Conservation (phyloP, 2,797 vertebrate genomes). For the Chromobotia macracanthus region DNA sequence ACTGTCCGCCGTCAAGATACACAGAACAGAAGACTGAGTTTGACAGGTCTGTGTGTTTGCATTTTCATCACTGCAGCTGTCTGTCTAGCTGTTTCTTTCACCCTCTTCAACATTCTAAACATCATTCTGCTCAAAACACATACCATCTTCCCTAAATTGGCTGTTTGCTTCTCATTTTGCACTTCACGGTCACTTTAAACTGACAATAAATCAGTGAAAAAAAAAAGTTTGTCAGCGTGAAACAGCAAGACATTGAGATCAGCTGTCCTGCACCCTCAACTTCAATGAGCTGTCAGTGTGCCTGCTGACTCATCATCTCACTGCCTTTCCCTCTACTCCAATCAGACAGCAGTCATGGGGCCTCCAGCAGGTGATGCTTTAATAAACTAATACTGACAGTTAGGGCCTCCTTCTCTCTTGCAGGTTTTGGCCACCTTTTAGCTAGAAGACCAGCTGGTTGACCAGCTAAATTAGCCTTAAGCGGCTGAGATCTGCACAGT, state of each 20-base stretch:
- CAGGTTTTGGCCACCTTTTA: neutral
- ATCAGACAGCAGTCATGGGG: constrained; percentile 4
- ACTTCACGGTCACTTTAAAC: constrained; percentile 59
- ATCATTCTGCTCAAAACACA: constrained; percentile 44
- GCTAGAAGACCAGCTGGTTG: no score
- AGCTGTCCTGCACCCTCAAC: constrained; percentile 3
- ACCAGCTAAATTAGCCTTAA: no score
- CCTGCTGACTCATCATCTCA: constrained; percentile 54
- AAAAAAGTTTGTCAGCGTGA: constrained; percentile 54
- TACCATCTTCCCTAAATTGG: constrained; percentile 58
- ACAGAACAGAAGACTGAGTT: neutral
- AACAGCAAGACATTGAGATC: constrained; percentile 49
- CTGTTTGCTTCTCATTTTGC: constrained; percentile 66
- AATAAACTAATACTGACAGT: constrained; percentile 4
- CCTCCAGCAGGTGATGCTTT: constrained; percentile 6
- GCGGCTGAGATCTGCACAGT: no score
- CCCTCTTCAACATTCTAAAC: constrained; percentile 44
- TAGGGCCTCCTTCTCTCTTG: neutral
- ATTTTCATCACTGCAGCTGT: neutral
- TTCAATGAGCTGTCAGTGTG: constrained; percentile 46
- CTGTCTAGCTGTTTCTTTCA: constrained; percentile 41
- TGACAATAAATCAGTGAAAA: constrained; percentile 59
- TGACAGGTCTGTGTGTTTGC: neutral
- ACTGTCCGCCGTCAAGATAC: neutral
- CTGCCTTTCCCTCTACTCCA: constrained; percentile 2